Conservation (phyloP, 2,888 invertebrate genomes). For the Fabriciana adippe region DNA sequence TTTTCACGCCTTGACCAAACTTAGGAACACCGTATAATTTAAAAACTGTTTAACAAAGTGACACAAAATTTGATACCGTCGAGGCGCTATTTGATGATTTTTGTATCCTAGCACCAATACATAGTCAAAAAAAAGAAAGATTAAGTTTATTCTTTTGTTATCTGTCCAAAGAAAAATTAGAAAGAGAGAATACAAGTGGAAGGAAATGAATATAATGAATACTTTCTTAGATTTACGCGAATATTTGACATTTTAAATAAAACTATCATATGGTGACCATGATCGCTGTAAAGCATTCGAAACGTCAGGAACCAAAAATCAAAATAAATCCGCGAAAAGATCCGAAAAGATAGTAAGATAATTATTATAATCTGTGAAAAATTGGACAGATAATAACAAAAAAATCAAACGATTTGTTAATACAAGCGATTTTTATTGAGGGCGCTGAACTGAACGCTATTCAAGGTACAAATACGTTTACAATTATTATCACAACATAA, state of each 20-base stretch:
- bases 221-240: too few relatives aligned
- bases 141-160: constrained; percentile 1
- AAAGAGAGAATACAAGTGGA: neutral
- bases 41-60: constrained; percentile 2
- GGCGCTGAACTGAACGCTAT: constrained; percentile 38
- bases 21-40: constrained; percentile 10
- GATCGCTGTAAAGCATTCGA: too few relatives aligned
- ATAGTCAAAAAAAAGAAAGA: constrained; percentile 20
- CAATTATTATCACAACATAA: constrained; percentile 62
- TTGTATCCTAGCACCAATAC: constrained; percentile 41
- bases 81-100: constrained; percentile 27
- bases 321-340: too few relatives aligned
- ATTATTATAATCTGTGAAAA: constrained; percentile 9
- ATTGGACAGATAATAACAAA: constrained; percentile 23
- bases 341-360: neutral
- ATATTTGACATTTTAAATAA: too few relatives aligned
- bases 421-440: constrained; percentile 40
- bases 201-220: neutral
- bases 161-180: constrained; percentile 24
- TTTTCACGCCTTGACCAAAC: neutral
- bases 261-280: too few relatives aligned
- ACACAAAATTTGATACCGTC: constrained; percentile 10
- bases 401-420: constrained; percentile 35
- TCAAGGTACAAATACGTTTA: constrained; percentile 48
- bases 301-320: too few relatives aligned